Evolutionary conservation across 2,113 vertebrate genomes (phyloP), one percentile per base, ranked within the genome.

Genomic region (Paracanthobrama guichenoti): DNA sequence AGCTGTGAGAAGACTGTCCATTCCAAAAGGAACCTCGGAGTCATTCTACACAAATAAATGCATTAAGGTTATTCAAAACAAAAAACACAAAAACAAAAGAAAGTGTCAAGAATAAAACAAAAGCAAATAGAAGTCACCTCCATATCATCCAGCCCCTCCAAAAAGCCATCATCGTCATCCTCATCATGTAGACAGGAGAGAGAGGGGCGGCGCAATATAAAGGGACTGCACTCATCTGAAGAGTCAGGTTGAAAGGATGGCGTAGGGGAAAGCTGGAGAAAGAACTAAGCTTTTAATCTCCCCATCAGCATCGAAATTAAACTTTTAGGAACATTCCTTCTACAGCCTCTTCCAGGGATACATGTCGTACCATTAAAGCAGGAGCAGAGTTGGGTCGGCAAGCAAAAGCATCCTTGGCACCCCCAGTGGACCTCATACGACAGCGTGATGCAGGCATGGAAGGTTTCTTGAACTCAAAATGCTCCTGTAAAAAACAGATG

Each of bases 381-480:
- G 96, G 94, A 39, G 96, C 94, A 0, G 96, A 97, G 79, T 90
- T 95, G 86, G 95, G 96, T 26, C 95, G 95, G 2, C 88, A 85
- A 24, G 92, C 92, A 28, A 95, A 95, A 46, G 86, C 79, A 20
- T 95, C 94, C 89, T 90, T 96, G 22, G 91, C 62, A 2, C 93
- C 87, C 1, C 85, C 93, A 5, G 83, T 77, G 13, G 91, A 89
- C 18, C 83, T 88, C 1, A 84, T 2, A 0, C 93, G 91, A 55
- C 91, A 87, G 22, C 96, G 95, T 5, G 95, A 95, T 4, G 85
- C 95, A 5, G 98, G 97, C 71, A 93, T 90, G 50, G 90, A 84
- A 39, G 97, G 98, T 86, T 98, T 98, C 93, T 99, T 99, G 89
- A 99, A 99, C 85, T 98, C 96, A 93, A 98, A 99, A 0, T 92